phyloP scores from a whole-genome alignment of 2,797 vertebrate genomes.

The Synanceia verrucosa region DNA sequence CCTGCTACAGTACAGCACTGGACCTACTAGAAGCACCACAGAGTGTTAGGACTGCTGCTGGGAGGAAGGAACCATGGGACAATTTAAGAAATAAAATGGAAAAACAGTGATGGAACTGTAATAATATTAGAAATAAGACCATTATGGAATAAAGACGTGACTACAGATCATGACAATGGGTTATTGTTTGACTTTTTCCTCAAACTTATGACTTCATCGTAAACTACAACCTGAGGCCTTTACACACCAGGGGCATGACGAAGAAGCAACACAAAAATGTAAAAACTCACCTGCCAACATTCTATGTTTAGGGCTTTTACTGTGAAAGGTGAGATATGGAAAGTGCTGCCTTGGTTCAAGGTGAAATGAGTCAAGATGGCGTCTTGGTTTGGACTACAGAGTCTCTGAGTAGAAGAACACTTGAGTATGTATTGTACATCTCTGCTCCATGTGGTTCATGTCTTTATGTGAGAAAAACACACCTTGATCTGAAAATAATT shows the following conservation, averaged over 20 bases:
- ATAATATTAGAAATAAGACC: background rate
- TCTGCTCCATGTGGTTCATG: background rate
- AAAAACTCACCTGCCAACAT: too few relatives aligned
- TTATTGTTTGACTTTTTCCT: background rate
- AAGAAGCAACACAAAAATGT: too few relatives aligned
- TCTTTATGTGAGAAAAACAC: background rate
- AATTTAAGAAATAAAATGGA: background rate
- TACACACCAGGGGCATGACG: background rate
- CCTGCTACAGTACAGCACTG: background rate
- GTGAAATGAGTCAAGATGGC: background rate
- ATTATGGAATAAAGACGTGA: background rate
- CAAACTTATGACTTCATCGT: too few relatives aligned
- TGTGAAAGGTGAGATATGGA: background rate
- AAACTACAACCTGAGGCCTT: background rate
- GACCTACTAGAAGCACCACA: background rate
- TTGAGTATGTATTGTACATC: background rate
- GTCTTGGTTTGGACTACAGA: background rate
- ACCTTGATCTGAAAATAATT: too few relatives aligned
- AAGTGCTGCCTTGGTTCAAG: too few relatives aligned
- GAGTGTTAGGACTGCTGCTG: background rate
- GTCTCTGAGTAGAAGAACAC: background rate
- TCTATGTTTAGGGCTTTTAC: background rate
- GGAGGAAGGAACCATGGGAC: fast-evolving
- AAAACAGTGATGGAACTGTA: background rate
- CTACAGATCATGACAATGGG: background rate